A percentile compares a stretch with the other conserved stretches of the same genome.
These are phyloP conservation scores for Proisotoma minuta DNA, from an alignment of 2,888 invertebrate genomes.

Conservation along the genomic window DNA sequence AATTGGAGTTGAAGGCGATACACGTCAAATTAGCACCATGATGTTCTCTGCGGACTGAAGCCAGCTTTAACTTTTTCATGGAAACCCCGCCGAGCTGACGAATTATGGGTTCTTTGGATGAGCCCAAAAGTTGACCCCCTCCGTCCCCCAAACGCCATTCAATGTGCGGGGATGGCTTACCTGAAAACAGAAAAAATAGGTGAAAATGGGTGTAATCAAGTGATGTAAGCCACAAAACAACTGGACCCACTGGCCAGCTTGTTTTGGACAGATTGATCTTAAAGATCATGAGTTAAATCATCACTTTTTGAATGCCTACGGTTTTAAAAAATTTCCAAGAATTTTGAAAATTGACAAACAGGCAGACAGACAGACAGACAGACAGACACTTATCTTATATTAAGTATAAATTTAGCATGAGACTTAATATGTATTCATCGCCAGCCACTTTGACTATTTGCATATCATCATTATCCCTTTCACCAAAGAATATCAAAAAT, in stretches of 20 bases:
- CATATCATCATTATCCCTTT: neutral
- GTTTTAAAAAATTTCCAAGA: no score
- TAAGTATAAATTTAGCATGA: no score
- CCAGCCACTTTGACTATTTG: neutral
- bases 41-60: slow-evolving; percentile 44
- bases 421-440: neutral
- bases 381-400: no score
- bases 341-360: no score
- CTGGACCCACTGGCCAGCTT: no score
- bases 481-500: neutral
- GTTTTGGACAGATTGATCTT: no score
- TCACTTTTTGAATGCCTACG: no score
- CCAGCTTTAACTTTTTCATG: slow-evolving; percentile 40
- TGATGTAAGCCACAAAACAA: no score
- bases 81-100: slow-evolving; percentile 37
- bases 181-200: no score
- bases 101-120: slow-evolving; percentile 41
- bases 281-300: no score
- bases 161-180: slow-evolving; percentile 43
- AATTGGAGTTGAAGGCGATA: slow-evolving; percentile 47
- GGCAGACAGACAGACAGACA: no score
- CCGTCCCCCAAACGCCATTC: slow-evolving; percentile 45
- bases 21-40: slow-evolving; percentile 48
- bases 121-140: slow-evolving; percentile 38
- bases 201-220: neutral